Evolutionary conservation across 2,888 invertebrate genomes (phyloP), one percentile per base, ranked within the genome.

Genomic region (Gasteruption jaculator): DNA sequence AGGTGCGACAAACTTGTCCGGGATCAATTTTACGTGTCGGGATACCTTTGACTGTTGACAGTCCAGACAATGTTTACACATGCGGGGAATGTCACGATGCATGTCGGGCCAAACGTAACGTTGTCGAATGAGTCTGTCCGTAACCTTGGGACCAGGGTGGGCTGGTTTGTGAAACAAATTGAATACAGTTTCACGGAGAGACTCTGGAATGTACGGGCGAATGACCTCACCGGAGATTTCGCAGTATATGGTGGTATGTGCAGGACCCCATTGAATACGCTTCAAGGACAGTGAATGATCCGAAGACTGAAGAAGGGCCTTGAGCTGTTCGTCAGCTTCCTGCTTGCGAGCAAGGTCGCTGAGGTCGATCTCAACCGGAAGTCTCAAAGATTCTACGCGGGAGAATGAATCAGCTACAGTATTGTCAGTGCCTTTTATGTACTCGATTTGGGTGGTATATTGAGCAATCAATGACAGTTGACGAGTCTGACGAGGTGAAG

Each of bases 351-450:
- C 38, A 5, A 34, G 22, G 14, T 34, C 35, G 5, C 3, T 2
- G 16, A 35, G 15, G 10, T 25, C 11, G 10, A 24, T 11, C 8
- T 35, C 35, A 7, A 5, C 7, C 4, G 35, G 8, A 2, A 37
- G 18, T 15, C 10, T 11, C 10, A 46, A 46, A 4, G 35, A 19
- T 3, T 46, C 32, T 4, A 49, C n/a, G 1, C 50, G 46, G 2
- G 50, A 49, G n/a, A 53, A 35, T 3, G 51, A 44, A 34, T 56
- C 54, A 1, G 52, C 52, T 2, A 52, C 44, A 0, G 35, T 30
- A 36, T 53, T 56, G 7, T 52, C 52, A 2, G 25, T 16, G 6
- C 50, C 53, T 4, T 34, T 26, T 2, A 52, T 18, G 32, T 53
- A 27, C 3, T 39, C 24, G 10, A 56, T 42, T 11, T 41, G 18